These are phyloP conservation scores for Anorthoa munda DNA, from an alignment of 2,888 invertebrate genomes.

Conservation along the genomic window DNA sequence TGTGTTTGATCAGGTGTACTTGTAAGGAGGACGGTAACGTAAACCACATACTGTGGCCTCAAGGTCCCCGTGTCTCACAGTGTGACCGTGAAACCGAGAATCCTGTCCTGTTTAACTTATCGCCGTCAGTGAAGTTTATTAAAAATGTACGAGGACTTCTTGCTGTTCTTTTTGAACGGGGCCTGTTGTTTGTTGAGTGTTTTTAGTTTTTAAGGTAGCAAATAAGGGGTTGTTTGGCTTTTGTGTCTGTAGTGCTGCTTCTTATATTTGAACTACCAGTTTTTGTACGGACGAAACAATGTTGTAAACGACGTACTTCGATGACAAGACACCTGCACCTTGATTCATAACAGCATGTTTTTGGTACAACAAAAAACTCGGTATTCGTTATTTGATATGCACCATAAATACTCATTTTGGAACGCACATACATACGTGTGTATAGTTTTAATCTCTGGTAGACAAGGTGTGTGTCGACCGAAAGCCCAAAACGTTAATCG, in stretches of 20 bases:
- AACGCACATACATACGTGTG: conserved; percentile 33
- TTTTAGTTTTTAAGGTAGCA: conserved; percentile 24
- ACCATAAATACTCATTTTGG: conserved; percentile 50
- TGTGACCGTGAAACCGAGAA: conserved; percentile 82
- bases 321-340: conserved; percentile 29
- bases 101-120: conserved; percentile 76
- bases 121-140: conserved; percentile 56
- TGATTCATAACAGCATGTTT: conserved; percentile 34
- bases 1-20: conserved; percentile 90
- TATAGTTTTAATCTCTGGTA: conserved; percentile 61
- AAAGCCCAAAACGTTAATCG: conserved; percentile 75
- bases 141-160: conserved; percentile 62
- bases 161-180: conserved; percentile 43
- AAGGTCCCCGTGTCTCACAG: conserved; percentile 78
- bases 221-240: conserved; percentile 33
- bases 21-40: conserved; percentile 77
- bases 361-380: conserved; percentile 37
- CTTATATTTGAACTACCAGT: conserved; percentile 25
- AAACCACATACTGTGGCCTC: conserved; percentile 79
- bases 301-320: conserved; percentile 8
- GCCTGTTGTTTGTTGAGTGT: conserved; percentile 36
- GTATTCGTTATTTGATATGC: conserved; percentile 53
- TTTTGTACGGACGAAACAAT: conserved; percentile 20
- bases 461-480: conserved; percentile 57
- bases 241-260: conserved; percentile 28